Evolutionary conservation across 1,140 invertebrate species (phyloP).

Genomic region (Leucophenga varia): DNA sequence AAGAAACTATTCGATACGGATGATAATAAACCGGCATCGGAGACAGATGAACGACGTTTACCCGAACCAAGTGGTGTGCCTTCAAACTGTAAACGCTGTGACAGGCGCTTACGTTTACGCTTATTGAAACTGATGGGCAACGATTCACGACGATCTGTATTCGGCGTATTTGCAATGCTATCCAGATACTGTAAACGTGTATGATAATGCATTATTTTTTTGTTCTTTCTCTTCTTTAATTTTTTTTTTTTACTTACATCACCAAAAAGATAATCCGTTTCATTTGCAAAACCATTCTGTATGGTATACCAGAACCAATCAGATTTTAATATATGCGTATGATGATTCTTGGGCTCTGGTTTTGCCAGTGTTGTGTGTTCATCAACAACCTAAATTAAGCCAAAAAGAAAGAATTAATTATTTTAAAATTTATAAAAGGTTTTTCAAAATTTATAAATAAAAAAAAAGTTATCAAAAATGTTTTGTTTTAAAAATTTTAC

Average conservation of each 20-base stretch:
- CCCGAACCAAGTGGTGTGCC: conserved; percentile 46
- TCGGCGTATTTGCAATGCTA: conserved; percentile 53
- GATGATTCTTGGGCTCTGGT: conserved; percentile 62
- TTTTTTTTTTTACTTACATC: conserved; percentile 63
- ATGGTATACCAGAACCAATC: conserved; percentile 96
- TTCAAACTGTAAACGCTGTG: conserved; percentile 47
- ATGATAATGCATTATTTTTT: no score
- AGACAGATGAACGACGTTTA: conserved; percentile 80
- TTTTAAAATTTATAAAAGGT: conserved; percentile 11
- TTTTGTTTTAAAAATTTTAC: neutral
- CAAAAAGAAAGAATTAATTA: conserved; percentile 11
- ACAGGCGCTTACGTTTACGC: conserved; percentile 74
- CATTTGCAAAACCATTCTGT: conserved; percentile 91
- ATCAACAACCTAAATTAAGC: conserved; percentile 70
- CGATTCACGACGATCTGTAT: conserved; percentile 63
- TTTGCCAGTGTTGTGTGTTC: conserved; percentile 70
- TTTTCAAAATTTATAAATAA: conserved; percentile 1
- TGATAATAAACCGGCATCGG: conserved; percentile 74
- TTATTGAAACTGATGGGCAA: conserved; percentile 54
- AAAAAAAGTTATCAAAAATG: neutral
- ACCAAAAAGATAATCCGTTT: conserved; percentile 84
- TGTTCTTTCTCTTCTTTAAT: neutral
- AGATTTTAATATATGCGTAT: conserved; percentile 77
- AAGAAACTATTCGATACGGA: conserved; percentile 84
- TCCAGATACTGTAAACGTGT: conserved; percentile 44